Percentiles rank a stretch among this genome's conserved stretches.
These are phyloP conservation scores for Rotaria macrura DNA, from an alignment of 2,888 invertebrate species.

Conservation along the genomic window DNA sequence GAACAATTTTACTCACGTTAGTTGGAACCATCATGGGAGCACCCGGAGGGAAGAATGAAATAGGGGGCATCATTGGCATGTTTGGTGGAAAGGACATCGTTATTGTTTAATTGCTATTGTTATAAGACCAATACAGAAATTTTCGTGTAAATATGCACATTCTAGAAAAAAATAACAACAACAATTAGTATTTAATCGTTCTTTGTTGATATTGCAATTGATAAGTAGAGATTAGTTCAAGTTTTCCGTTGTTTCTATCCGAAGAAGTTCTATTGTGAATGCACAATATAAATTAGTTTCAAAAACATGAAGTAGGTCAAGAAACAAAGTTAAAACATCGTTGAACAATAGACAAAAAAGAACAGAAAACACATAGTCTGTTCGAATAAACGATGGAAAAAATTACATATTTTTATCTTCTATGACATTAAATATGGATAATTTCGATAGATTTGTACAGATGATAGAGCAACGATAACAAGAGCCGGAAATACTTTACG, in stretches of 20 bases:
- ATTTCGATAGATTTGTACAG: background rate
- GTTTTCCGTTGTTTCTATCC: background rate
- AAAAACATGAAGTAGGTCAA: background rate
- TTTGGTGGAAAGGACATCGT: background rate
- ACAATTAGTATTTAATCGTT: background rate
- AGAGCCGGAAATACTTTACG: background rate
- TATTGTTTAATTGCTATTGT: background rate
- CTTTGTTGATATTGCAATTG: background rate
- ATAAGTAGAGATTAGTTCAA: background rate
- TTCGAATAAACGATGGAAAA: background rate
- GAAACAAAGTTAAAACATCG: background rate
- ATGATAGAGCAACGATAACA: background rate
- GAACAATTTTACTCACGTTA: background rate
- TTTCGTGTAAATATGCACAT: background rate
- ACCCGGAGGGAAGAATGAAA: background rate
- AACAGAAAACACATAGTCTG: background rate
- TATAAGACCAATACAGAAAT: background rate
- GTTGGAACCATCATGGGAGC: background rate
- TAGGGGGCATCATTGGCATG: background rate
- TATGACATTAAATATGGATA: background rate
- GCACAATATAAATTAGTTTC: background rate
- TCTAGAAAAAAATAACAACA: background rate
- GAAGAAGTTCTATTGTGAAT: background rate
- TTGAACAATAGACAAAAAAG: background rate
- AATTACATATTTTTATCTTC: too few relatives aligned